These are phyloP conservation scores for Arothron firmamentum DNA, from an alignment of 2,113 vertebrate species.

Conservation along the genomic window DNA sequence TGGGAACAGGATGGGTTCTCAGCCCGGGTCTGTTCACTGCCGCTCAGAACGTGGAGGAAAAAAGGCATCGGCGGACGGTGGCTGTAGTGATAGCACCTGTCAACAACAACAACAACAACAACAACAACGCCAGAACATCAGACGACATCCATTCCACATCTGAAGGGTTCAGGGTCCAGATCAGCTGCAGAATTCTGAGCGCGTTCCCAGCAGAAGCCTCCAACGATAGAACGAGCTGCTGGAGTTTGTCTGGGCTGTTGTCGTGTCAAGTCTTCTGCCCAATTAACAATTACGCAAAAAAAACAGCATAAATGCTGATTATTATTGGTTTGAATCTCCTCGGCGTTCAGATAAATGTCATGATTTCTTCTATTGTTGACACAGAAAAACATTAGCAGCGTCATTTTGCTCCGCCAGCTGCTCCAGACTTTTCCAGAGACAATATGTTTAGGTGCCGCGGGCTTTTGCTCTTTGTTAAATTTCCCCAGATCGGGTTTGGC, in stretches of 20 bases:
- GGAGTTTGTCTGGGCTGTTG: no score
- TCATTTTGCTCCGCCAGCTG: constrained; percentile 37
- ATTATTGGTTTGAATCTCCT: background rate
- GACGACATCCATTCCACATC: no score
- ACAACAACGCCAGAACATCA: no score
- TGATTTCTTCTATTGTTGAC: constrained; percentile 4
- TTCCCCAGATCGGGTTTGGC: constrained; percentile 53
- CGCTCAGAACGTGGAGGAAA: background rate
- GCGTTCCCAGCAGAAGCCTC: no score
- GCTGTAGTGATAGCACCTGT: constrained; percentile 7
- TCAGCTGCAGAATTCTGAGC: no score
- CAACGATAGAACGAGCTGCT: no score
- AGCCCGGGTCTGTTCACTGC: constrained; percentile 7
- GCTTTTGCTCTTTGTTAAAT: constrained; percentile 62
- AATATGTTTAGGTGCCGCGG: constrained; percentile 59
- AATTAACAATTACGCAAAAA: no score
- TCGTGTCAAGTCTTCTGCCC: no score
- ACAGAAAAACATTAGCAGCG: constrained; percentile 18
- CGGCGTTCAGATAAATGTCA: constrained; percentile 6
- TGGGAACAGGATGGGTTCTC: constrained; percentile 31
- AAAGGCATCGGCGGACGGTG: background rate
- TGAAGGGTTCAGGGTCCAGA: no score
- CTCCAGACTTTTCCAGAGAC: constrained; percentile 52
- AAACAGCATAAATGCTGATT: no score
- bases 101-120: background rate